phyloP scores from a whole-genome alignment of 2,888 invertebrate genomes.

The Heliconius ismenius region DNA sequence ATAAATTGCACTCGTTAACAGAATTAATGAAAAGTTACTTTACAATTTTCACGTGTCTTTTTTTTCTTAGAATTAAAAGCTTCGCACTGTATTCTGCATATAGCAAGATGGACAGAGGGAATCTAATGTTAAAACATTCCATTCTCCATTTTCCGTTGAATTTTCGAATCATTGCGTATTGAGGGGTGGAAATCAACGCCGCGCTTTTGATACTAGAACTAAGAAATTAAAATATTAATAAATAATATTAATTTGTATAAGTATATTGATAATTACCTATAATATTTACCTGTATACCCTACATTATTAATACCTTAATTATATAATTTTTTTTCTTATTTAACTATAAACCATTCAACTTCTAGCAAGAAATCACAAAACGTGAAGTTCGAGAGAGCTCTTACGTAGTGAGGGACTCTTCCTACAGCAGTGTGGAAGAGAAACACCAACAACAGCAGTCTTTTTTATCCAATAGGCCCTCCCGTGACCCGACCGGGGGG shows the following conservation, averaged over 20 bases:
- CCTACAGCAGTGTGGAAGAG: slow-evolving; percentile 76
- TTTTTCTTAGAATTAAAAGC: too few species aligned
- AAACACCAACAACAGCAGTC: slow-evolving; percentile 71
- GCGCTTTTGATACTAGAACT: too few species aligned
- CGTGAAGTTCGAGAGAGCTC: slow-evolving; percentile 75
- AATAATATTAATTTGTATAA: too few species aligned
- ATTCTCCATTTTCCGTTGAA: too few species aligned
- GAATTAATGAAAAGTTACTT: slow-evolving; percentile 6
- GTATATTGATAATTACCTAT: too few species aligned
- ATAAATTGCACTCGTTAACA: slow-evolving; percentile 6
- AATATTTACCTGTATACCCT: too few species aligned
- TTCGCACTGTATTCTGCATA: too few species aligned
- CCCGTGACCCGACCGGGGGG: slow-evolving; percentile 81
- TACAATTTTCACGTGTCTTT: background rate
- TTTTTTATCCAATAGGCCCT: slow-evolving; percentile 83
- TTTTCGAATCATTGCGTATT: too few species aligned
- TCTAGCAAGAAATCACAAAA: slow-evolving; percentile 70
- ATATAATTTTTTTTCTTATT: background rate
- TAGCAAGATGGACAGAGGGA: too few species aligned
- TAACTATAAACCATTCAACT: slow-evolving; percentile 32
- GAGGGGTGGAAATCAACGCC: too few species aligned
- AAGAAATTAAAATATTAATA: too few species aligned
- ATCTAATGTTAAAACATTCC: too few species aligned
- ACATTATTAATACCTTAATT: background rate
- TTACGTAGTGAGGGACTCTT: slow-evolving; percentile 75